A percentile compares a stretch with the other conserved stretches of the same genome.
phyloP scores from a whole-genome alignment of 2,888 invertebrate genomes.

The Drosophila hawaiiensis region DNA sequence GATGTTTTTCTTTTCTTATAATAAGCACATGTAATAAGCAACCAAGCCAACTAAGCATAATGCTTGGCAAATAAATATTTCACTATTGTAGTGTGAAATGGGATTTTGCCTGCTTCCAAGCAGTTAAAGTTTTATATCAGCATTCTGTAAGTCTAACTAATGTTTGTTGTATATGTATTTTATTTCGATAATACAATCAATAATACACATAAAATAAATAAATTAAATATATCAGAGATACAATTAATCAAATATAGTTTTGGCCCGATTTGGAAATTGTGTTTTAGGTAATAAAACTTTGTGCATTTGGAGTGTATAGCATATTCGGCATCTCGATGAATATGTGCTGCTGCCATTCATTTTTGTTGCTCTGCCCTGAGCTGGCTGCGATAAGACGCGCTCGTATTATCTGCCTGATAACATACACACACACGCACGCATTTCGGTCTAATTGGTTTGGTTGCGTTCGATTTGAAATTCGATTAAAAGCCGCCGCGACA shows the following conservation, averaged over 20 bases:
- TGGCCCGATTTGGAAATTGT: background rate
- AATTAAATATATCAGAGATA: background rate
- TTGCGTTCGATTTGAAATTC: slow-evolving; percentile 65
- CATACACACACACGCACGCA: background rate
- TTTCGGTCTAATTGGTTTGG: slow-evolving; percentile 61
- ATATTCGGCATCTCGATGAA: background rate
- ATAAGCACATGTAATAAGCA: background rate
- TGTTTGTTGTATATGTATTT: background rate
- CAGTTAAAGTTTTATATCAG: background rate
- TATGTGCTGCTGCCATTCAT: slow-evolving; percentile 18
- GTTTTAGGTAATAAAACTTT: too few species aligned
- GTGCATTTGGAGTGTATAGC: background rate
- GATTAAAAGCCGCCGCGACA: slow-evolving; percentile 61
- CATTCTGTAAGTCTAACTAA: background rate
- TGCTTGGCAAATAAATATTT: background rate
- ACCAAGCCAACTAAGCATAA: background rate
- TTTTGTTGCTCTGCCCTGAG: slow-evolving; percentile 39
- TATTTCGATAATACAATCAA: background rate
- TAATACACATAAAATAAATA: background rate
- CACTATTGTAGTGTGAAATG: background rate
- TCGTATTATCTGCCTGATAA: slow-evolving; percentile 23
- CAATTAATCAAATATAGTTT: background rate
- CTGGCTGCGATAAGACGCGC: slow-evolving; percentile 47
- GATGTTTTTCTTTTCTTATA: background rate
- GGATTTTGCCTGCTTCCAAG: background rate